Base-by-base conservation (phyloP, 53 echinoderm and acorn worm genomes). In the Echinometra lucunter region DNA sequence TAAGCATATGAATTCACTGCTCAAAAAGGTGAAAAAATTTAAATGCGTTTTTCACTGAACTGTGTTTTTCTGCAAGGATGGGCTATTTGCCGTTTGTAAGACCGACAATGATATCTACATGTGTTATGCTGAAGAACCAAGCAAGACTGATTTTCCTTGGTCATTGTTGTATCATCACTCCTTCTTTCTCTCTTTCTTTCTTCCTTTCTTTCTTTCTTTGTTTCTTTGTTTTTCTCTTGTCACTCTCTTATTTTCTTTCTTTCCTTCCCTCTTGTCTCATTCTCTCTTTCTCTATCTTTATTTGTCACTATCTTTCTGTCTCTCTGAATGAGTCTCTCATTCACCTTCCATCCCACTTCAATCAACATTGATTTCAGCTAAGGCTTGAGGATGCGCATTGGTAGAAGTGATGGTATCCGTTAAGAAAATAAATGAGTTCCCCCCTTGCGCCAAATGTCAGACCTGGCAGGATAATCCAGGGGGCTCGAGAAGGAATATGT, bases 321-420 rank as follows among this genome's bases (percentile, higher is more conserved):
- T 82, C 82, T 82, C 37, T 13, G 32, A n/a, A n/a, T n/a, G n/a
- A n/a, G n/a, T n/a, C n/a, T 47, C 47, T 37, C 7, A 63, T 88
- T 55, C 35, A 0, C 88, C 37, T 56, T 56, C 28, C 42, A 21
- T 42, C 42, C 42, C 6, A 42, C 19, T 78, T 78, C 40, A 75
- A 75, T 75, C 75, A 75, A 40, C 42, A 78, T 42, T 42, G 23
- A 78, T 40, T 78, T 35, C 78, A 78, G 23, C 42, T 78, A 18
- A 6, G 78, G 42, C 78, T 78, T 78, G 0, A 15, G 42, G 78
- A 78, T 78, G 40, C 11, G 32, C 69, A 32, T 34, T 32, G 78
- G 38, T 78, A 42, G 78, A 78, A 40, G 78, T 23, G 78, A 78
- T 78, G 78, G 78, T 78, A 78, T 78, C 38, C 78, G 16, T 42